Evolutionary conservation across 2,888 invertebrate species (phyloP).

Genomic region (Omphaloscelis lunosa): DNA sequence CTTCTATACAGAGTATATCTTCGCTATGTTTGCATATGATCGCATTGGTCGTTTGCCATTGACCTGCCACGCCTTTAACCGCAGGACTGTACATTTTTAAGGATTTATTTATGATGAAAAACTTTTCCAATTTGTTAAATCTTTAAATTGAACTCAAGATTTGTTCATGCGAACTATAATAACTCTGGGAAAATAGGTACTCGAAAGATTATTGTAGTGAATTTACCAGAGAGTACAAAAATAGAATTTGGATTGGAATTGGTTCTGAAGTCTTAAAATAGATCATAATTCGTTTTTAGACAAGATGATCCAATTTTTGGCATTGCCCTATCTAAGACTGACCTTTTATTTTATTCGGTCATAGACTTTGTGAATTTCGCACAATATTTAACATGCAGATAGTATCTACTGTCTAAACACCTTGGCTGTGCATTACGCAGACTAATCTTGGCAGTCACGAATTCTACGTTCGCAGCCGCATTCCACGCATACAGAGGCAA

Average conservation of each 20-base stretch:
- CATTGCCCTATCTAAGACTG: slow-evolving; percentile 22
- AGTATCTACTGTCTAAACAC: slow-evolving; percentile 59
- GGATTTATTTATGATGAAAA: background rate
- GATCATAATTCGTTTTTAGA: slow-evolving; percentile 8
- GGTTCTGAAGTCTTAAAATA: slow-evolving; percentile 8
- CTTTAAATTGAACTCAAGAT: background rate
- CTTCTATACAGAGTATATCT: background rate
- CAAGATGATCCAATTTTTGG: slow-evolving; percentile 6
- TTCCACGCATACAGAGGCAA: slow-evolving; percentile 68
- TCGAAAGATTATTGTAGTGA: background rate
- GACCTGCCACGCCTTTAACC: slow-evolving; percentile 3
- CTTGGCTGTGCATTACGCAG: slow-evolving; percentile 71
- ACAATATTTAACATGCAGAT: slow-evolving; percentile 58
- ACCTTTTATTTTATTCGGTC: slow-evolving; percentile 42
- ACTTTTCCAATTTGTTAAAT: background rate
- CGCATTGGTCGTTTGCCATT: slow-evolving; percentile 20
- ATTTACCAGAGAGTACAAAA: slow-evolving; percentile 1
- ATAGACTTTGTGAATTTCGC: slow-evolving; percentile 28
- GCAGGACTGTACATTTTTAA: background rate
- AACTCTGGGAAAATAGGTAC: too few species aligned
- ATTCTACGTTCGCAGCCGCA: slow-evolving; percentile 74
- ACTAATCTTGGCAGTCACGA: slow-evolving; percentile 75
- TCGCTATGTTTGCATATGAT: slow-evolving; percentile 1
- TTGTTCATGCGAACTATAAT: background rate
- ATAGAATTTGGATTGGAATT: background rate